Percentiles rank a stretch among this genome's conserved stretches.
phyloP scores from a whole-genome alignment of 2,113 vertebrate species.

The Gasterosteus nipponicus region DNA sequence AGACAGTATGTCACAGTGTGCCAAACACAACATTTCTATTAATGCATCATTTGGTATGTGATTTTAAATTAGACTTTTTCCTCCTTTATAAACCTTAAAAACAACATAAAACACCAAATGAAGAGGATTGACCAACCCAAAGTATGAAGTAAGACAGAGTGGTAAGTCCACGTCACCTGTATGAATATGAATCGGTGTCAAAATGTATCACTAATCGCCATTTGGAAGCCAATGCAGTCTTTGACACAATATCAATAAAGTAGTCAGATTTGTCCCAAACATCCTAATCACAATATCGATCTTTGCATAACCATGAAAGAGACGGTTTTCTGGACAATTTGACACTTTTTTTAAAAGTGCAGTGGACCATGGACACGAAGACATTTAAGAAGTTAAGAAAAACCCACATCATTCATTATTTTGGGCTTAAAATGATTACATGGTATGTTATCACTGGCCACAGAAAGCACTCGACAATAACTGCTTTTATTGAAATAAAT shows the following conservation, averaged over 20 bases:
- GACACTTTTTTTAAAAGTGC: not conserved
- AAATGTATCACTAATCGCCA: not conserved
- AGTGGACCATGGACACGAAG: not conserved
- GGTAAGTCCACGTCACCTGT: not conserved
- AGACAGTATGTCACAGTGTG: not conserved
- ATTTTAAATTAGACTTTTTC: not conserved
- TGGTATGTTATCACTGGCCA: constrained; percentile 11
- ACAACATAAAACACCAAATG: not conserved
- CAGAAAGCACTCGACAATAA: constrained; percentile 3
- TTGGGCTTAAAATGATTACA: not conserved
- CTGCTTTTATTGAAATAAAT: constrained; percentile 27
- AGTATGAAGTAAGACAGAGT: not conserved
- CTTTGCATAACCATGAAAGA: not conserved
- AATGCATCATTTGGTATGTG: not conserved
- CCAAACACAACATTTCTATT: not conserved
- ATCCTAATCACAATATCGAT: constrained; percentile 7
- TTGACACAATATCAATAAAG: not conserved
- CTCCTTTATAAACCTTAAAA: not conserved
- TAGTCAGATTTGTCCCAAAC: not conserved
- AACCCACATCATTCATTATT: not conserved
- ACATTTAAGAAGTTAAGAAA: not conserved
- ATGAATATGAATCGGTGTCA: not conserved
- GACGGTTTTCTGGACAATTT: not conserved
- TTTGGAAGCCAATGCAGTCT: not conserved
- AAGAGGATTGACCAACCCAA: not conserved